Percentiles rank a stretch among this genome's conserved stretches.
phyloP scores from a whole-genome alignment of 2,888 invertebrate genomes.

The Charanyca ferruginea region DNA sequence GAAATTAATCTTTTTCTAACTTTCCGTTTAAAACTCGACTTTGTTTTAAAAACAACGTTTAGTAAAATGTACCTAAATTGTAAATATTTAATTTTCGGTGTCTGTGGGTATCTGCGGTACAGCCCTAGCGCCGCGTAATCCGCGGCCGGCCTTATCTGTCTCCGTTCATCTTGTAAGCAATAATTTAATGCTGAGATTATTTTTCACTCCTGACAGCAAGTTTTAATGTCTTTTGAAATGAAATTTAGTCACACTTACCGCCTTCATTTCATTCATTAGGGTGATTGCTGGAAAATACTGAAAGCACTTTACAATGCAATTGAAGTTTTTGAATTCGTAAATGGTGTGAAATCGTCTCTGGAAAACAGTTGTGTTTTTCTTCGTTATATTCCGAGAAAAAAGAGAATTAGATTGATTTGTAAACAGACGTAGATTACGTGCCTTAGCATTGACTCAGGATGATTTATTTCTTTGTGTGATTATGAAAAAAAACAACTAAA shows the following conservation, averaged over 20 bases:
- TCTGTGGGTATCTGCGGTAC: conserved; percentile 27
- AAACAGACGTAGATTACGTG: no score
- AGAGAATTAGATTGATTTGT: no score
- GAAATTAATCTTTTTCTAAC: conserved; percentile 26
- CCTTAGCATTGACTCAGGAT: no score
- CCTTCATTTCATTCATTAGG: conserved; percentile 74
- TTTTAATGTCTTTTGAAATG: conserved; percentile 89
- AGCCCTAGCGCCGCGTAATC: conserved; percentile 70
- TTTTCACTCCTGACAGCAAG: conserved; percentile 88
- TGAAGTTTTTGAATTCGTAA: conserved; percentile 7
- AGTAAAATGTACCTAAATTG: conserved; percentile 11
- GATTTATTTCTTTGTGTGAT: no score
- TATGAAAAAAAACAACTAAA: no score
- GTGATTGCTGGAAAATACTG: conserved; percentile 59
- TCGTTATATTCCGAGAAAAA: neutral
- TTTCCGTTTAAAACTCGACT: conserved; percentile 19
- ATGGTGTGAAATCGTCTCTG: neutral
- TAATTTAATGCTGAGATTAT: conserved; percentile 87
- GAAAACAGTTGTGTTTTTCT: neutral
- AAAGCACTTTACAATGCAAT: conserved; percentile 34
- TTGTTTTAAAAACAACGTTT: conserved; percentile 22
- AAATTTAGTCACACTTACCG: conserved; percentile 82
- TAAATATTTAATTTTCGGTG: conserved; percentile 21
- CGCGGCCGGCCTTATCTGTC: conserved; percentile 80
- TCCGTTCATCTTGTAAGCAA: conserved; percentile 86